Evolutionary conservation across 2,113 vertebrate species (phyloP).

Genomic region (Motacilla tschutschensis): DNA sequence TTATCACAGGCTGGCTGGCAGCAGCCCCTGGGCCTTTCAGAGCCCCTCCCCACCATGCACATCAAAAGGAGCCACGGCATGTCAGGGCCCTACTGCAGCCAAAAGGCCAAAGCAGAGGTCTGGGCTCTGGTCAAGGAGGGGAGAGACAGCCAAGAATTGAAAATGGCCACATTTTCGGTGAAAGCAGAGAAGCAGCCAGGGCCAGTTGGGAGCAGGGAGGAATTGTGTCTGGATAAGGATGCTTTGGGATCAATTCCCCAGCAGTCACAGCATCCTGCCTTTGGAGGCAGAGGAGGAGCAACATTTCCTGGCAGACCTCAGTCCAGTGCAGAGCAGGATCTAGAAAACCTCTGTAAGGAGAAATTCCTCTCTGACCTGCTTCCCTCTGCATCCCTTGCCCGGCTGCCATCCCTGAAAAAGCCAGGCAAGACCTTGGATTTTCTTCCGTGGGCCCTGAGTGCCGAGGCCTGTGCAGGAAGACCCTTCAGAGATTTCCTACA

Average conservation of each 20-base stretch:
- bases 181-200: background rate
- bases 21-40: background rate
- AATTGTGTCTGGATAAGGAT: background rate
- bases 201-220: background rate
- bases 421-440: background rate
- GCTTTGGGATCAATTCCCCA: background rate
- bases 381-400: conserved; percentile 3
- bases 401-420: conserved; percentile 16
- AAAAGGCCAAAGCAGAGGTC: conserved; percentile 54
- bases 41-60: background rate
- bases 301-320: background rate
- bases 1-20: background rate
- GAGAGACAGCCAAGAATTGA: background rate
- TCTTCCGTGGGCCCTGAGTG: conserved; percentile 69
- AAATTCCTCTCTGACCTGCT: background rate
- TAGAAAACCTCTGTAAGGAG: conserved; percentile 8
- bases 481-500: conserved; percentile 68
- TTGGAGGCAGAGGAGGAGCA: background rate
- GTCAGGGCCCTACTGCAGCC: conserved; percentile 60
- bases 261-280: background rate
- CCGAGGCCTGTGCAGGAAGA: conserved; percentile 55
- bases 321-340: background rate
- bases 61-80: background rate
- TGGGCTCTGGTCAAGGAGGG: conserved; percentile 36
- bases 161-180: background rate